Conservation (phyloP, 2,797 vertebrate genomes). For the Phyllotis vaccarum region DNA sequence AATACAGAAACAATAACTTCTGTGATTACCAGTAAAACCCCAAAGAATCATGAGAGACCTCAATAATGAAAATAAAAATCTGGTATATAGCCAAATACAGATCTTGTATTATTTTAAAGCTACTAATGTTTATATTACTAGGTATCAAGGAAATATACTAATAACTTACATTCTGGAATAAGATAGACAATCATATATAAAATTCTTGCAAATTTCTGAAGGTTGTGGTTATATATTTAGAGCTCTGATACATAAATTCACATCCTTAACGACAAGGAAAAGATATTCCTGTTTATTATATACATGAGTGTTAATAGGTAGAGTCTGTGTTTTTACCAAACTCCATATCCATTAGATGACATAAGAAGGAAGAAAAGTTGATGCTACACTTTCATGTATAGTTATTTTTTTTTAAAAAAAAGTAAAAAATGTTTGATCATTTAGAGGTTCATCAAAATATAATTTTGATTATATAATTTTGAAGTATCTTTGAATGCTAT, state of each 20-base stretch:
- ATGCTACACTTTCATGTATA: background rate
- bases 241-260: background rate
- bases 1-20: background rate
- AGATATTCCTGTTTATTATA: background rate
- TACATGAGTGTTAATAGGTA: background rate
- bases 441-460: background rate
- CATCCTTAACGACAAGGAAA: background rate
- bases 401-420: background rate
- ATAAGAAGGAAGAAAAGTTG: background rate
- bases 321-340: background rate
- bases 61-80: background rate
- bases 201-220: background rate
- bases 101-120: background rate
- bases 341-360: background rate
- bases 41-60: background rate
- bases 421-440: background rate
- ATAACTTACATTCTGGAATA: background rate
- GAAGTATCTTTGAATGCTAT: background rate
- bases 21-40: background rate
- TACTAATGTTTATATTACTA: background rate
- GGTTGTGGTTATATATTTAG: background rate
- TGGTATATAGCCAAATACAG: background rate
- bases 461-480: background rate
- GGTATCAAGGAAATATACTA: background rate
- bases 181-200: background rate